Conservation (phyloP, 2,888 invertebrate genomes). For the Rhagonycha lutea region DNA sequence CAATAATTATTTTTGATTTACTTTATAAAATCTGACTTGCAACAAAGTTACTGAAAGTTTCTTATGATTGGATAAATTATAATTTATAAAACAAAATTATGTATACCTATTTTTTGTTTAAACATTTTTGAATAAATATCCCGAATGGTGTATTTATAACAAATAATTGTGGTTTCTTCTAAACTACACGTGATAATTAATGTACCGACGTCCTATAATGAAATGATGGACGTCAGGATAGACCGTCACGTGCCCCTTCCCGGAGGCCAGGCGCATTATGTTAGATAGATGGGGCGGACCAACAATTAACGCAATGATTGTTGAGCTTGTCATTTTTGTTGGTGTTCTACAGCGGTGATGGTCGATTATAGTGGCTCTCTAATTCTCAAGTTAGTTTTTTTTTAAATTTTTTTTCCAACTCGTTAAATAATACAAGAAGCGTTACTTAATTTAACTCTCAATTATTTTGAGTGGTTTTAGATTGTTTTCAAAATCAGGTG, state of each 20-base stretch:
- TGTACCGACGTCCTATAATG: constrained; percentile 2
- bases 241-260: constrained; percentile 26
- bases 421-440: neutral
- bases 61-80: neutral
- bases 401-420: neutral
- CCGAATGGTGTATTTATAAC: neutral
- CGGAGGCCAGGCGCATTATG: constrained; percentile 28
- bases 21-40: neutral
- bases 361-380: constrained; percentile 16
- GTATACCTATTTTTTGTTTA: neutral
- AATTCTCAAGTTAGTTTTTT: constrained; percentile 18
- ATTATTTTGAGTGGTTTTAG: neutral
- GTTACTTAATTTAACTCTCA: neutral
- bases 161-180: neutral
- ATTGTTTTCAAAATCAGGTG: neutral
- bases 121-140: neutral
- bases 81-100: neutral
- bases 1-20: neutral
- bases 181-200: constrained; percentile 14
- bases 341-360: constrained; percentile 17
- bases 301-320: constrained; percentile 29
- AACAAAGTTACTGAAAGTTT: neutral
- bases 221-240: constrained; percentile 12
- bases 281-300: constrained; percentile 33
- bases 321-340: constrained; percentile 22